phyloP scores from a whole-genome alignment of 2,113 vertebrate genomes.

The Coreoperca whiteheadi region DNA sequence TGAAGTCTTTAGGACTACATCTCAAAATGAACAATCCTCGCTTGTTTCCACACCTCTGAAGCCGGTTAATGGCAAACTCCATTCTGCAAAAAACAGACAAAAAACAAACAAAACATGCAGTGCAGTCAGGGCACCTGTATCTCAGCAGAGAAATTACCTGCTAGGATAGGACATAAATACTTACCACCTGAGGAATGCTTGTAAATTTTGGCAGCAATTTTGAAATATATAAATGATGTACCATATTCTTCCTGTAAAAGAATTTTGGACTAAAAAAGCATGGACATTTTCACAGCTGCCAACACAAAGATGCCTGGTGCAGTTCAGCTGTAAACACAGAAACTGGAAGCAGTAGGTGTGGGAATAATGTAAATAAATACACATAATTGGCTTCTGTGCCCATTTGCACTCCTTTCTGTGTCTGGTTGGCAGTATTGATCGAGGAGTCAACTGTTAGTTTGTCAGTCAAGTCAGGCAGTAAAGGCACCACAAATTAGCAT shows the following conservation, averaged over 20 bases:
- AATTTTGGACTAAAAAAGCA: background rate
- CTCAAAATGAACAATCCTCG: slow-evolving; percentile 93
- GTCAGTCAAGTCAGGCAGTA: background rate
- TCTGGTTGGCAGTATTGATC: too few relatives aligned
- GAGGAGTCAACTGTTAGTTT: too few relatives aligned
- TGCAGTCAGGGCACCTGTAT: background rate
- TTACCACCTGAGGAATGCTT: background rate
- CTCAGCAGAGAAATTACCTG: background rate
- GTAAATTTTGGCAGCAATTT: background rate
- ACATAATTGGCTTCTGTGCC: background rate
- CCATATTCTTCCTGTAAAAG: background rate
- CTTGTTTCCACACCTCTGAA: slow-evolving; percentile 91
- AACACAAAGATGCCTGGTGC: too few relatives aligned
- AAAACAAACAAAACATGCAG: background rate
- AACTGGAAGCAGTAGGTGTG: background rate
- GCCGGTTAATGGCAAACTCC: slow-evolving; percentile 92
- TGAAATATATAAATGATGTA: background rate
- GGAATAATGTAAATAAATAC: background rate
- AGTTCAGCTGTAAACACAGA: too few relatives aligned
- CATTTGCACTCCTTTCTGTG: background rate
- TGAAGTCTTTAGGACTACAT: slow-evolving; percentile 95
- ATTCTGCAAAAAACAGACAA: slow-evolving; percentile 84
- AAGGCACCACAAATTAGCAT: background rate
- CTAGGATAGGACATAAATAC: background rate
- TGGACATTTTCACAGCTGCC: background rate